Evolutionary conservation across 2,797 vertebrate species (phyloP).

Genomic region (Cirrhinus mrigala): DNA sequence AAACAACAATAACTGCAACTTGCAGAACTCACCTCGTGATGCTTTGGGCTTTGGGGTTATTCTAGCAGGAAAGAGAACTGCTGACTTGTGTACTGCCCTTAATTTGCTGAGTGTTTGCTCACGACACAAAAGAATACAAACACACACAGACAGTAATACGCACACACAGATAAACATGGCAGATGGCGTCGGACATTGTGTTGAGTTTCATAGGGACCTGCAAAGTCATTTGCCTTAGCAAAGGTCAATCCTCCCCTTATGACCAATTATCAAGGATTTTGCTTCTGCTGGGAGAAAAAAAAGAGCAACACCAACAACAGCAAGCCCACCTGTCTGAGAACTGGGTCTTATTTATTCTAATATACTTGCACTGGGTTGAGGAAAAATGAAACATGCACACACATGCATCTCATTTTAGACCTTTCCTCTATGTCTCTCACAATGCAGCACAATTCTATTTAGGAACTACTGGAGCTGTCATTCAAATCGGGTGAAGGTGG

Average conservation of each 20-base stretch:
- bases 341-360: slow-evolving; percentile 49
- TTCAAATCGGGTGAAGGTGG: slow-evolving; percentile 34
- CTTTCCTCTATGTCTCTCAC: slow-evolving; percentile 27
- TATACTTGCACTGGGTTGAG: slow-evolving; percentile 23
- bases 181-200: slow-evolving; percentile 78
- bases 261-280: slow-evolving; percentile 85
- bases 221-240: slow-evolving; percentile 73
- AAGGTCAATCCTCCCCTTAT: slow-evolving; percentile 77
- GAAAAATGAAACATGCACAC: slow-evolving; percentile 23
- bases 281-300: slow-evolving; percentile 67
- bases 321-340: slow-evolving; percentile 67
- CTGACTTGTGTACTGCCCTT: slow-evolving; percentile 57
- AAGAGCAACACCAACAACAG: slow-evolving; percentile 51
- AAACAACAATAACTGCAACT: slow-evolving; percentile 46
- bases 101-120: slow-evolving; percentile 62
- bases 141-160: slow-evolving; percentile 22
- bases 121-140: slow-evolving; percentile 26
- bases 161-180: slow-evolving; percentile 65
- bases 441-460: slow-evolving; percentile 53
- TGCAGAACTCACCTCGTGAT: slow-evolving; percentile 41
- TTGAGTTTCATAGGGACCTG: slow-evolving; percentile 71
- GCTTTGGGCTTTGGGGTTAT: slow-evolving; percentile 45
- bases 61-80: slow-evolving; percentile 53
- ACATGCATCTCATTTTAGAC: slow-evolving; percentile 34
- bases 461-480: slow-evolving; percentile 31